phyloP scores from a whole-genome alignment of 2,113 vertebrate species.

The Elaphurus davidianus region DNA sequence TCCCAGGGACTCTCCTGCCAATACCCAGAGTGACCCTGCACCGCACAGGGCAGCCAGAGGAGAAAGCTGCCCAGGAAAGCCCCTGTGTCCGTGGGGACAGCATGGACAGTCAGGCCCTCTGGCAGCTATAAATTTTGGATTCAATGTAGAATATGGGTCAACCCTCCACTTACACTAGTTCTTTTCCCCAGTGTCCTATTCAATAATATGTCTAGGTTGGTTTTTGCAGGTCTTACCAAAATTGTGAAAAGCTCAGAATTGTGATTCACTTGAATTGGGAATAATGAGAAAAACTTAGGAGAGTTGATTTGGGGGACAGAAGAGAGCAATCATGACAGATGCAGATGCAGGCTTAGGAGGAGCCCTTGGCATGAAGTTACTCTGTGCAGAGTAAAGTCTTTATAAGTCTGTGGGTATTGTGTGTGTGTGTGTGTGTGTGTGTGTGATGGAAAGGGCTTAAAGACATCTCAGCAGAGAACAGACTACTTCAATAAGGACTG shows the following conservation, averaged over 20 bases:
- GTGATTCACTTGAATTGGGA: neutral
- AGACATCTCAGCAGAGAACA: neutral
- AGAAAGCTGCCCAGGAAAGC: neutral
- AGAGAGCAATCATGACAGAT: neutral
- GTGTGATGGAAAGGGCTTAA: neutral
- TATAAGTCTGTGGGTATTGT: neutral
- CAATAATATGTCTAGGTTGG: neutral
- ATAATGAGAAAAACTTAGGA: neutral
- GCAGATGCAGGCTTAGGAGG: neutral
- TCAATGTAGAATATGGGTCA: neutral
- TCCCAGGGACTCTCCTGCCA: neutral
- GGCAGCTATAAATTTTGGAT: neutral
- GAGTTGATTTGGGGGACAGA: neutral
- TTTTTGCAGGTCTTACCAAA: neutral
- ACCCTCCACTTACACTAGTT: neutral
- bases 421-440: neutral
- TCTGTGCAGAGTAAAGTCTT: neutral
- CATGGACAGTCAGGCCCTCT: neutral
- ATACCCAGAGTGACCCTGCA: neutral
- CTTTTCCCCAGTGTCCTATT: neutral
- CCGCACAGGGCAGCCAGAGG: neutral
- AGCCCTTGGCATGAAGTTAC: neutral
- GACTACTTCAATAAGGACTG: neutral
- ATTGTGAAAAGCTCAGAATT: neutral
- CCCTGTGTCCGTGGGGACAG: neutral